Conservation (phyloP, 1,140 invertebrate genomes). For the Drosophila mayri region DNA sequence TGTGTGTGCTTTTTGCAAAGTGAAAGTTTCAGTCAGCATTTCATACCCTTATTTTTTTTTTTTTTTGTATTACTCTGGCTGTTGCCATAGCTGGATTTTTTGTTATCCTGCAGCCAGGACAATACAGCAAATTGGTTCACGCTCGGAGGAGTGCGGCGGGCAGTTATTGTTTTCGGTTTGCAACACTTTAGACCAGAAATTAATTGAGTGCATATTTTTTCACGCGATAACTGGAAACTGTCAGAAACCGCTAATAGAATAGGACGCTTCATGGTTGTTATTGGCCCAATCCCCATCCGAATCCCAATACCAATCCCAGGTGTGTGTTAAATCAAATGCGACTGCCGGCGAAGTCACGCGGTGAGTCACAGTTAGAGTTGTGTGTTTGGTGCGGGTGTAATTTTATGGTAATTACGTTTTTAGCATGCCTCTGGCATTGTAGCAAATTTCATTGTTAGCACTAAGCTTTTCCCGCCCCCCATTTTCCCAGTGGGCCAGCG, state of each 20-base stretch:
- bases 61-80: neutral
- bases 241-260: slow-evolving; percentile 36
- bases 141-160: slow-evolving; percentile 20
- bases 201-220: slow-evolving; percentile 65
- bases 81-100: neutral
- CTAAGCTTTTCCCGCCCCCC: slow-evolving; percentile 41
- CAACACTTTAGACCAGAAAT: slow-evolving; percentile 54
- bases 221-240: slow-evolving; percentile 25
- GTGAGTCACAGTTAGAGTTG: slow-evolving; percentile 7
- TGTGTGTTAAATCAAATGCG: slow-evolving; percentile 31
- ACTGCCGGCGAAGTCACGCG: slow-evolving; percentile 4
- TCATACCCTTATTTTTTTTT: slow-evolving; percentile 16
- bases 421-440: slow-evolving; percentile 62
- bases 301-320: slow-evolving; percentile 12
- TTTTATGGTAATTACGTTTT: slow-evolving; percentile 74
- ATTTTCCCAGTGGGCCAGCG: neutral
- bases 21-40: slow-evolving; percentile 58
- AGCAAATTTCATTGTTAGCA: slow-evolving; percentile 68
- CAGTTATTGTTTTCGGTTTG: slow-evolving; percentile 38
- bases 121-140: slow-evolving; percentile 42
- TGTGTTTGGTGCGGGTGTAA: slow-evolving; percentile 17
- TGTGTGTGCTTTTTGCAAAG: slow-evolving; percentile 18
- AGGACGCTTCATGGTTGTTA: neutral
- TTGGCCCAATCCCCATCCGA: slow-evolving; percentile 10
- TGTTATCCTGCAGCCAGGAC: slow-evolving; percentile 14